Evolutionary conservation across 1,140 invertebrate species (phyloP).

Genomic region (Coboldia fuscipes): DNA sequence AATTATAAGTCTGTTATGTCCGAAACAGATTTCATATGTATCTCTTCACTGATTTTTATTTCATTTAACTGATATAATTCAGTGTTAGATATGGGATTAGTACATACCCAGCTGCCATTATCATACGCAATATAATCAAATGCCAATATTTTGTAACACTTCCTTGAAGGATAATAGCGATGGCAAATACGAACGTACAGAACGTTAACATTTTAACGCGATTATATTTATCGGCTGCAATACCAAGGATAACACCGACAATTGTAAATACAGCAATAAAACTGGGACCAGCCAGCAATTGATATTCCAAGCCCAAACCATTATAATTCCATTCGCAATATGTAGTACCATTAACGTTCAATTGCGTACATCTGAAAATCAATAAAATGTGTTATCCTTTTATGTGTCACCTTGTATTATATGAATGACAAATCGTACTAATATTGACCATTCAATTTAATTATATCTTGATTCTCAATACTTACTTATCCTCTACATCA

Average conservation of each 20-base stretch:
- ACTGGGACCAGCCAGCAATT: conserved; percentile 74
- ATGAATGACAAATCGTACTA: background rate
- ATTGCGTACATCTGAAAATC: conserved; percentile 39
- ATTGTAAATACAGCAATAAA: conserved; percentile 83
- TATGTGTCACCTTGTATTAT: conserved; percentile 1
- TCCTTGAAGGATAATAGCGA: conserved; percentile 64
- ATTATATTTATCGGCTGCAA: conserved; percentile 58
- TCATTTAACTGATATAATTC: conserved; percentile 2
- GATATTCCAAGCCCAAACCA: conserved; percentile 76
- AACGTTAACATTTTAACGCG: conserved; percentile 51
- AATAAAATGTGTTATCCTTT: too few relatives aligned
- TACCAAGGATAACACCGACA: conserved; percentile 63
- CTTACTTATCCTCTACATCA: conserved; percentile 9
- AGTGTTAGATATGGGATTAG: background rate
- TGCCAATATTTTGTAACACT: conserved; percentile 79
- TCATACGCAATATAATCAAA: conserved; percentile 62
- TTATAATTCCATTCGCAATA: conserved; percentile 87
- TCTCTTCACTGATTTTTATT: background rate
- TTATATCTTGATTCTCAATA: background rate
- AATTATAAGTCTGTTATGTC: conserved; percentile 1
- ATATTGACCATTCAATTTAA: background rate
- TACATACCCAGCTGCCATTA: conserved; percentile 60
- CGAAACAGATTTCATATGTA: background rate
- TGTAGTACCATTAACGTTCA: conserved; percentile 39
- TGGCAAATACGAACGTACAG: conserved; percentile 59